Evolutionary conservation across 2,888 invertebrate genomes (phyloP).

Genomic region (Rhopalosiphum nymphaeae): DNA sequence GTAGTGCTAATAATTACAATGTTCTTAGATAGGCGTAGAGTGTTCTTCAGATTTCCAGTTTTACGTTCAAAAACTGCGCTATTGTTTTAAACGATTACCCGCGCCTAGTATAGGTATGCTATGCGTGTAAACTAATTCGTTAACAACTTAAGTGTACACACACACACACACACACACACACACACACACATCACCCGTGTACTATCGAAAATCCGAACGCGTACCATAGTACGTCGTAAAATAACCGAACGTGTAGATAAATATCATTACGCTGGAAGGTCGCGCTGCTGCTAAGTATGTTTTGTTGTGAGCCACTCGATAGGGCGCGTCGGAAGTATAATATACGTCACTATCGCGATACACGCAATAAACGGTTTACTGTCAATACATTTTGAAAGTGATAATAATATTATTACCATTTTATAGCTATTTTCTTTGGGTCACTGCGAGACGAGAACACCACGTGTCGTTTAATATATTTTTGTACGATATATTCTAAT

Average conservation of each 20-base stretch:
- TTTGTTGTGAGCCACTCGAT: background rate
- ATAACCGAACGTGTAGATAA: background rate
- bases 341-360: background rate
- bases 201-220: background rate
- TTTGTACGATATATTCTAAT: background rate
- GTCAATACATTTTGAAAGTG: background rate
- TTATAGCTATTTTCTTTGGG: background rate
- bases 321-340: background rate
- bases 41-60: background rate
- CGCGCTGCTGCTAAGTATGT: background rate
- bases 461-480: background rate
- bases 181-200: background rate
- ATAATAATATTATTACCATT: background rate
- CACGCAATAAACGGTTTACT: background rate
- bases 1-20: background rate
- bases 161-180: no score
- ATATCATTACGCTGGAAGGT: background rate
- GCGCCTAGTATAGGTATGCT: background rate
- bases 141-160: background rate
- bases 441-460: background rate
- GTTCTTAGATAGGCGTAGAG: background rate
- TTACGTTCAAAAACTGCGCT: background rate
- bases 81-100: background rate
- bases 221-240: background rate
- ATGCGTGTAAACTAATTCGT: background rate